Evolutionary conservation across 2,888 invertebrate genomes (phyloP).

Genomic region (Phaedon cochleariae): DNA sequence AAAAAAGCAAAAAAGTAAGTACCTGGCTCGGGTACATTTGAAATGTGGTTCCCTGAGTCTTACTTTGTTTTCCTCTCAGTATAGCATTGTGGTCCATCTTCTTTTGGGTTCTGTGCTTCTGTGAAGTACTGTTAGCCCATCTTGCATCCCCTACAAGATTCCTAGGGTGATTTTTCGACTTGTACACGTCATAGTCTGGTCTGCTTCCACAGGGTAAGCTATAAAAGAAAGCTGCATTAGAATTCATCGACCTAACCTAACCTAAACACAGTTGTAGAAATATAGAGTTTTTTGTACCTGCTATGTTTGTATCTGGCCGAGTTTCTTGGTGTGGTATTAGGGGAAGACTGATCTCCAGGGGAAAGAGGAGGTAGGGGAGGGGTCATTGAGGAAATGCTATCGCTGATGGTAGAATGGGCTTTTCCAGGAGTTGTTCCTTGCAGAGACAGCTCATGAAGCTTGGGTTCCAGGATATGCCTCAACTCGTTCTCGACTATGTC

Average conservation of each 20-base stretch:
- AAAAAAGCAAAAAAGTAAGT: slow-evolving; percentile 40
- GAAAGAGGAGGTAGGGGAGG: slow-evolving; percentile 82
- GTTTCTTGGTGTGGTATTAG: slow-evolving; percentile 61
- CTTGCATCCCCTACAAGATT: slow-evolving; percentile 50
- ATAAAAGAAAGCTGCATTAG: slow-evolving; percentile 40
- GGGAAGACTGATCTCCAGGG: slow-evolving; percentile 68
- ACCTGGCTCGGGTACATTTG: too few relatives aligned
- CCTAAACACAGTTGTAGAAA: neutral
- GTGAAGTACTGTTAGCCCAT: slow-evolving; percentile 57
- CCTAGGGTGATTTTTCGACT: slow-evolving; percentile 56
- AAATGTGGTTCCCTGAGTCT: slow-evolving; percentile 49
- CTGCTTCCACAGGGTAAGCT: slow-evolving; percentile 73
- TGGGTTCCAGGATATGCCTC: slow-evolving; percentile 79
- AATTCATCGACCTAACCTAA: neutral
- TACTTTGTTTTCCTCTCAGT: slow-evolving; percentile 69
- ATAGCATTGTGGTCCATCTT: slow-evolving; percentile 65
- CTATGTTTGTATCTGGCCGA: slow-evolving; percentile 62
- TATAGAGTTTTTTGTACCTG: slow-evolving; percentile 49
- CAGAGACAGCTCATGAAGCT: slow-evolving; percentile 70
- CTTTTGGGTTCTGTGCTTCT: slow-evolving; percentile 65
- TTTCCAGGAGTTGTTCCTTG: slow-evolving; percentile 65
- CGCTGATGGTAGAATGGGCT: slow-evolving; percentile 73
- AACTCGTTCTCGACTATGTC: slow-evolving; percentile 83
- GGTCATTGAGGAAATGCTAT: slow-evolving; percentile 76
- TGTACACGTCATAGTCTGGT: slow-evolving; percentile 67